These are phyloP conservation scores for Arge pagana DNA, from an alignment of 2,888 invertebrate species.

Conservation along the genomic window DNA sequence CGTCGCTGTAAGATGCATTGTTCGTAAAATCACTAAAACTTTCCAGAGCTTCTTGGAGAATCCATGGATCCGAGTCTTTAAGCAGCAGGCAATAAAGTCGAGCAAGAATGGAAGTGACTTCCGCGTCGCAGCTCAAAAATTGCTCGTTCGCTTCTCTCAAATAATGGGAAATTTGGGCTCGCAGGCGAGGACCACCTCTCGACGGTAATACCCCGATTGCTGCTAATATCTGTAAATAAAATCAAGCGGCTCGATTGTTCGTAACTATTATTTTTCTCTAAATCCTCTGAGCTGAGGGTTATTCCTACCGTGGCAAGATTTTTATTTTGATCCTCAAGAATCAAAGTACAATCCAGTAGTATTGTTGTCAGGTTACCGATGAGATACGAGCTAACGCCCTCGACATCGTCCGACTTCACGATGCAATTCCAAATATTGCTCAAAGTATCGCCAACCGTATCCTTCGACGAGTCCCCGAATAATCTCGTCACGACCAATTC, in stretches of 20 bases:
- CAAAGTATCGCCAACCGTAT: constrained; percentile 28
- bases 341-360: constrained; percentile 33
- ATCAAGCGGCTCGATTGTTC: too few species aligned
- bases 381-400: constrained; percentile 36
- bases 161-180: constrained; percentile 37
- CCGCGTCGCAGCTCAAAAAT: constrained; percentile 22
- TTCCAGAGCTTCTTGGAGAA: constrained; percentile 48
- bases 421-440: constrained; percentile 41
- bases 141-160: constrained; percentile 32
- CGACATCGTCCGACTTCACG: constrained; percentile 34
- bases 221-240: constrained; percentile 38
- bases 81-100: constrained; percentile 42
- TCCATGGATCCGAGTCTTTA: constrained; percentile 40
- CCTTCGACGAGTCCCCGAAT: constrained; percentile 25
- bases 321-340: constrained; percentile 29
- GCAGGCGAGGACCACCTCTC: constrained; percentile 30
- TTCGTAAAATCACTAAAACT: constrained; percentile 45
- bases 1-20: constrained; percentile 37
- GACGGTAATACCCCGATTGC: constrained; percentile 29
- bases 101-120: constrained; percentile 29
- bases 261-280: constrained; percentile 5
- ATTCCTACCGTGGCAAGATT: constrained; percentile 32
- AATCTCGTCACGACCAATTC: constrained; percentile 28
- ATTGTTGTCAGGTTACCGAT: constrained; percentile 36
- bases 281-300: neutral